Conservation (phyloP, 2,113 vertebrate species). For the Gallinago paraguaiae region DNA sequence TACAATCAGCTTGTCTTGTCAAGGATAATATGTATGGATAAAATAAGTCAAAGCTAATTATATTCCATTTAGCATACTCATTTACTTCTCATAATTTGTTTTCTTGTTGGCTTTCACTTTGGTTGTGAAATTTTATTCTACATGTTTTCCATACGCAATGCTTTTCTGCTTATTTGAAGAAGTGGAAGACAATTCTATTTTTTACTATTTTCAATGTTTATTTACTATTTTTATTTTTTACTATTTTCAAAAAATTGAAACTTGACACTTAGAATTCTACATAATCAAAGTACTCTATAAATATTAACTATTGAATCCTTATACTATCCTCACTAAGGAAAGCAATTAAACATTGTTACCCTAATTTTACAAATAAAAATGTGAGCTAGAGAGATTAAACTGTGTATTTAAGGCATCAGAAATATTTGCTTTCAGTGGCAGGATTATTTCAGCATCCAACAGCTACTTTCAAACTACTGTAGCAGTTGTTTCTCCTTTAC, state of each 20-base stretch:
- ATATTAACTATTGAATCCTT: not conserved
- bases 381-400: not conserved
- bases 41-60: constrained; percentile 4
- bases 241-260: not conserved
- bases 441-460: not conserved
- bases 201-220: not conserved
- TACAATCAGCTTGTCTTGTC: not conserved
- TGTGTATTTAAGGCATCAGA: not conserved
- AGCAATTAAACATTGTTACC: not conserved
- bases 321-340: not conserved
- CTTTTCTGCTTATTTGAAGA: not conserved
- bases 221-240: not conserved
- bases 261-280: not conserved
- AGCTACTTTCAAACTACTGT: not conserved
- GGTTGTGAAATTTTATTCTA: not conserved
- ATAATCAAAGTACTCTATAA: not conserved
- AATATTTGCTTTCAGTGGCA: not conserved
- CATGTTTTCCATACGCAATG: not conserved
- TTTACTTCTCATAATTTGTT: not conserved
- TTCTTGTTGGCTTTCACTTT: not conserved
- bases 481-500: not conserved
- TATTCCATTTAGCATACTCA: not conserved
- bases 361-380: not conserved
- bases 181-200: not conserved
- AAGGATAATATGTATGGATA: not conserved